Evolutionary conservation across 2,797 vertebrate genomes (phyloP), one percentile per base, ranked within the genome.

Genomic region (Coreius guichenoti): DNA sequence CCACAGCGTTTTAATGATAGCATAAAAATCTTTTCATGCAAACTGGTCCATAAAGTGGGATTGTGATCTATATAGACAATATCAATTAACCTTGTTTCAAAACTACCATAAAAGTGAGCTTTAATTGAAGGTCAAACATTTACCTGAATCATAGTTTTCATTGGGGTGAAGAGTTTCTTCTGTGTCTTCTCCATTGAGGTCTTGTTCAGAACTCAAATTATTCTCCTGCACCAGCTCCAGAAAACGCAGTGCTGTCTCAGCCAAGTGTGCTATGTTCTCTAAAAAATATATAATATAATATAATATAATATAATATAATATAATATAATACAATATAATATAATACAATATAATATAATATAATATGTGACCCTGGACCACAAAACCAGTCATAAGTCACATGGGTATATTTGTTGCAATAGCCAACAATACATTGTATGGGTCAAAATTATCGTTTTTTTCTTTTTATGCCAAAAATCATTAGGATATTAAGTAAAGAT

Each of bases 121-220:
- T 43, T 43, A 21, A 12, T 16, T 31, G 29, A 23, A 61, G 49
- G 11, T 58, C 54, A 19, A 31, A 26, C 70, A 45, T 76, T 85
- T 93, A 99, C 98, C 98, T 85, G 97, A 98, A 94, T 99, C 98
- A 61, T 99, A 99, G 92, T 98, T 99, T 87, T 98, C 97, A 86
- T 95, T 98, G 61, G 97, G 96, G 84, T 97, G 97, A 45, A 97
- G 96, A 0, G 90, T 92, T 90, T 98, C 98, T 93, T 98, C 98
- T 0, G 90, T 91, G 90, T 99, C 98, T 91, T 99, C 98, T 74
- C 96, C 95, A 49, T 93, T 96, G 68, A 96, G 90, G 36, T 99
- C 98, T 81, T 97, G 97, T 92, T 99, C 97, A 67, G 95, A 95
- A 91, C 96, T 98, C 75, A 98, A 94, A 80, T 98, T 97, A 94